phyloP scores from a whole-genome alignment of 1,140 invertebrate genomes.

The Globodera rostochiensis region DNA sequence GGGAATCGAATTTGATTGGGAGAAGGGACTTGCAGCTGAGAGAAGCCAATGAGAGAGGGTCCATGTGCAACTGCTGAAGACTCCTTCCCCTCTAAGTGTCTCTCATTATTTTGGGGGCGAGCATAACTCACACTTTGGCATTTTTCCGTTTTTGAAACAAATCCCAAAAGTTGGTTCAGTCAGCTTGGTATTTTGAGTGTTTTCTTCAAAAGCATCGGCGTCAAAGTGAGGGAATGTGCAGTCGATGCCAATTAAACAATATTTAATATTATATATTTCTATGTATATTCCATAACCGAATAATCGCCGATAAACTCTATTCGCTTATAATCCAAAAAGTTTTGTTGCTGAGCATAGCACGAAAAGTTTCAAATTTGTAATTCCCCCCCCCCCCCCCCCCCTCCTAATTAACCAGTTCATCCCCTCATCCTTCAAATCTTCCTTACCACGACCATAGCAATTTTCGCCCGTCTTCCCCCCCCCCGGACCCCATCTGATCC shows the following conservation, averaged over 20 bases:
- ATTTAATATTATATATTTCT: not conserved
- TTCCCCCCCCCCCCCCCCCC: not conserved
- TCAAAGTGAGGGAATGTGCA: not conserved
- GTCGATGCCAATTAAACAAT: not conserved
- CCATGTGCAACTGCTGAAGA: constrained; percentile 32
- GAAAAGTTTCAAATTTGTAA: not conserved
- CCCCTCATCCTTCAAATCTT: not conserved
- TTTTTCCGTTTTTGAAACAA: not conserved
- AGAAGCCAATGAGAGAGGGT: constrained; percentile 11
- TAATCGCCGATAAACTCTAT: not conserved
- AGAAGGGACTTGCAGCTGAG: constrained; percentile 19
- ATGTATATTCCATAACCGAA: not conserved
- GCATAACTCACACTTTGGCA: not conserved
- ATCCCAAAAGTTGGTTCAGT: no score
- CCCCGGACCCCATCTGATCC: not conserved
- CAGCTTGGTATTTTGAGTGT: not conserved
- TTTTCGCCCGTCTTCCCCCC: not conserved
- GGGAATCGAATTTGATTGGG: constrained; percentile 50
- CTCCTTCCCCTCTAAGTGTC: not conserved
- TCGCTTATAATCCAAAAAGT: not conserved
- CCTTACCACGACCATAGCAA: not conserved
- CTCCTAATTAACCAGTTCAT: constrained; percentile 5
- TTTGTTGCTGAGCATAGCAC: not conserved
- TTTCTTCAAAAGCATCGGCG: not conserved
- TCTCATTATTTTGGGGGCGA: not conserved